Base-by-base conservation (phyloP, 2,888 invertebrate species). In the Parelbella ahira region DNA sequence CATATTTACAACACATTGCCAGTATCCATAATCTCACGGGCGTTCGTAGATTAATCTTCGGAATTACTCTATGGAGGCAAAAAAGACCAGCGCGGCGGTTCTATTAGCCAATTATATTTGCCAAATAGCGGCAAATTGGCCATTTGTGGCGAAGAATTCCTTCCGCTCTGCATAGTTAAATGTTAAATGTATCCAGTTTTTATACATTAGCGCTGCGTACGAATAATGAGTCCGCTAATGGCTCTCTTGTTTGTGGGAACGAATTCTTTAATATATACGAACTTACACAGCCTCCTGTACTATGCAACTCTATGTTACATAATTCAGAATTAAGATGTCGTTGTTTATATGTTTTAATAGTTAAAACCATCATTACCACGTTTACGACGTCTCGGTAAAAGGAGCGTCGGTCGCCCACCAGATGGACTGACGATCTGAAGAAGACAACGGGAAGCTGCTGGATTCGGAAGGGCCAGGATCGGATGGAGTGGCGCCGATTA, bases 91-190 rank as follows among this genome's bases (percentile, higher is more conserved):
- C 66, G 68, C 55, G 56, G 60, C 56, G 68, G 63, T 58, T 62
- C 62, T 59, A 59, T 63, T 58, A 56, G 65, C 57, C 56, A 61
- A 62, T 63, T 63, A 63, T 63, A 60, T 63, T 60, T 63, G 63
- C 59, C 64, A 76, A 83, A 84, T 80, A 71, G 75, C 76, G 58
- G 61, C 68, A 73, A 77, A 80, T 78, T 73, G 77, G 67, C 76
- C 68, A 72, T 84, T 82, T 70, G 63, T 49, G 64, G 61, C 44
- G 57, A 49, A 57, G 55, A 74, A 79, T 77, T 71, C 56, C 75
- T 80, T 77, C 78, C 76, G 71, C 29, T 58, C 69, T 63, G 60
- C 56, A 60, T 64, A 63, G 68, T 72, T 67, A 60, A 71, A 71
- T 68, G 54, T 56, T 62, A 50, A 42, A 42, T 42, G 41, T 41